These are phyloP conservation scores for Dermolepida albohirtum DNA, from an alignment of 2,888 invertebrate genomes.

Conservation along the genomic window DNA sequence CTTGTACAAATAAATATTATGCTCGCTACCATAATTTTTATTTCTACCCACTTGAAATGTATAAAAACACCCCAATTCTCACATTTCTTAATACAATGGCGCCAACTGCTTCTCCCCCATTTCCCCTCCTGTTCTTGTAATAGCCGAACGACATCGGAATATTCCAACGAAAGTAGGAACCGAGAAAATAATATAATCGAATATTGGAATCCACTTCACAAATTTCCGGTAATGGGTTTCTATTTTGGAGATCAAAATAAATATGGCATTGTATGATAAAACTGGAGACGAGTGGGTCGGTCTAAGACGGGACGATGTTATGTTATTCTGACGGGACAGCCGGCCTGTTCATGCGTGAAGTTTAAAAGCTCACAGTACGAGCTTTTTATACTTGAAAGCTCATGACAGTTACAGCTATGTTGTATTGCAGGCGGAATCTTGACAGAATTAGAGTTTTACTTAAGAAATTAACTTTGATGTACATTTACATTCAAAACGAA, in stretches of 20 bases:
- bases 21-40: no score
- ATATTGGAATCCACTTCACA: slow-evolving; percentile 44
- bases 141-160: slow-evolving; percentile 23
- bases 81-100: slow-evolving; percentile 26
- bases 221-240: slow-evolving; percentile 50
- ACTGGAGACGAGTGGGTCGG: slow-evolving; percentile 51
- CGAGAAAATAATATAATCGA: slow-evolving; percentile 42
- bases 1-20: no score
- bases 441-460: slow-evolving; percentile 40
- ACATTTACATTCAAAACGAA: neutral
- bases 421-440: slow-evolving; percentile 12
- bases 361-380: slow-evolving; percentile 61
- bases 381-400: slow-evolving; percentile 61
- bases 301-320: slow-evolving; percentile 55
- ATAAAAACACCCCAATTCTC: neutral
- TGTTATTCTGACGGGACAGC: slow-evolving; percentile 61
- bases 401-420: slow-evolving; percentile 61
- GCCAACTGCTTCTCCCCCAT: slow-evolving; percentile 12
- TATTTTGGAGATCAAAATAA: slow-evolving; percentile 52
- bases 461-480: slow-evolving; percentile 39
- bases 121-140: slow-evolving; percentile 6
- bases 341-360: slow-evolving; percentile 61
- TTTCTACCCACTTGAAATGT: neutral
- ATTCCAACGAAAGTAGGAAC: slow-evolving; percentile 32
- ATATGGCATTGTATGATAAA: slow-evolving; percentile 59